Evolutionary conservation across 2,113 vertebrate genomes (phyloP), one percentile per base, ranked within the genome.

Genomic region (Onychostoma macrolepis): DNA sequence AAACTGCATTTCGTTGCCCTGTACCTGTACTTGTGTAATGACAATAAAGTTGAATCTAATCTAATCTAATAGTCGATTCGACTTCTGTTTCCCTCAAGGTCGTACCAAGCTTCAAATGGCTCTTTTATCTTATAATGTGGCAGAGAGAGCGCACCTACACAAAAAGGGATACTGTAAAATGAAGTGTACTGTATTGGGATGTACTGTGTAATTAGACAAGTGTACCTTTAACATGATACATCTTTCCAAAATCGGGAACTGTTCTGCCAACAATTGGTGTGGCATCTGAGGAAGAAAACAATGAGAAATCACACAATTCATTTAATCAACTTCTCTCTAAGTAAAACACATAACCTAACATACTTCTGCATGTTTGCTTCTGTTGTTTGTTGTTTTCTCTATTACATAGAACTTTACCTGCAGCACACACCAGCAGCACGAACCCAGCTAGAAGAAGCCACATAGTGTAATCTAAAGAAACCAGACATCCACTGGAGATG

Each of bases 211-310:
- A 65, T n/a, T 26, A 58, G n/a, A n/a, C n/a, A n/a, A n/a, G 17
- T 7, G 6, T 26, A 97, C 97, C 97, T 96, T 94, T 95, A 58
- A 97, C 93, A 0, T 96, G 96, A 90, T 97, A 96, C 79, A 91
- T 87, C 61, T 89, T 91, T 2, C 96, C 96, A 0, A 97, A 97
- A 36, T 94, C 88, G 61, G 95, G 95, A 56, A 83, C 83, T 0
- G 84, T 11, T n/a, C 36, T 4, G 4, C n/a, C 71, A 9, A 56
- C 92, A 28, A 95, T 80, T 2, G 90, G 19, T 67, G 90, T 94
- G 67, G 80, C 15, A 10, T 95, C 91, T 77, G 85, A 56, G 56
- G 85, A 96, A 1, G 33, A 71, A 69, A 41, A 21, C 67, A 4
- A 28, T n/a, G 12, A 48, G 28, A 9, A 4, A 45, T 45, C 43